Conservation (phyloP, 2,113 vertebrate genomes). For the Hemicordylus capensis region DNA sequence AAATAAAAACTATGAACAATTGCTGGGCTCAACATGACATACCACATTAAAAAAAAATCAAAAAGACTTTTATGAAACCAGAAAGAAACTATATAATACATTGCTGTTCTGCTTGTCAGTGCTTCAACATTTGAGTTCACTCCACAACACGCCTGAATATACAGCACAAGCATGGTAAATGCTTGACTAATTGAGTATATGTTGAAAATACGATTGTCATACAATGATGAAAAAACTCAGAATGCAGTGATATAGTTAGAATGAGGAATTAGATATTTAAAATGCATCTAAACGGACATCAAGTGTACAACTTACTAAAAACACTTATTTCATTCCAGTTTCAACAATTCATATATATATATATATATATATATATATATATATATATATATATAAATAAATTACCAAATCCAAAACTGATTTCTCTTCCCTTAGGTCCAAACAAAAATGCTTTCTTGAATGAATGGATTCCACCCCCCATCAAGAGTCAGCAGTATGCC, state of each 20-base stretch:
- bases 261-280: conserved; percentile 51
- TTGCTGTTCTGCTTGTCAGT: conserved; percentile 40
- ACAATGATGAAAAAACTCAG: conserved; percentile 38
- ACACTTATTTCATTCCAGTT: conserved; percentile 51
- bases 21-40: not conserved
- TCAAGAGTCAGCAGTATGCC: conserved; percentile 84
- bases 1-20: not conserved
- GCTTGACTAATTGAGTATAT: conserved; percentile 52
- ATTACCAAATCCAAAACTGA: conserved; percentile 40
- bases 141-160: conserved; percentile 53
- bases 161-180: conserved; percentile 51
- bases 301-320: conserved; percentile 68
- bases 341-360: conserved; percentile 66
- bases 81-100: conserved; percentile 11
- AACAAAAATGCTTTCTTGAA: conserved; percentile 33
- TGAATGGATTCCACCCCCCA: not conserved
- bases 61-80: conserved; percentile 48
- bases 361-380: conserved; percentile 56
- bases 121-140: conserved; percentile 45
- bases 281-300: conserved; percentile 60
- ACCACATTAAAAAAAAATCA: conserved; percentile 35
- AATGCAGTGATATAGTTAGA: conserved; percentile 37
- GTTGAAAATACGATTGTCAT: conserved; percentile 54
- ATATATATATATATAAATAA: conserved; percentile 66
- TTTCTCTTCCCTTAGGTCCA: conserved; percentile 45